Conservation (phyloP, 2,113 vertebrate species). For the Hassar affinis region DNA sequence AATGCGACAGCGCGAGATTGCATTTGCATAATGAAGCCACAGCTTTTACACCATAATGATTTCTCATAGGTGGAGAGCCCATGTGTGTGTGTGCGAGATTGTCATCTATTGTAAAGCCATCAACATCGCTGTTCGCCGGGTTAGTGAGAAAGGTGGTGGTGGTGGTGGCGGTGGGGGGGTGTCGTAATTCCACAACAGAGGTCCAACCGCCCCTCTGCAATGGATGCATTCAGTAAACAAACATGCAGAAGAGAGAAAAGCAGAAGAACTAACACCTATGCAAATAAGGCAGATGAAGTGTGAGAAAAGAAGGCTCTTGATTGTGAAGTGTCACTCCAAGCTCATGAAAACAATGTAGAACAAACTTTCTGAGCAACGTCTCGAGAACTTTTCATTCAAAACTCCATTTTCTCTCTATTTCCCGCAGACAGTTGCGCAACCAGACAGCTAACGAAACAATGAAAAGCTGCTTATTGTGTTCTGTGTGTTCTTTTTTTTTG, state of each 20-base stretch:
- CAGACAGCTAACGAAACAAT: not conserved
- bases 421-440: slow-evolving; percentile 11
- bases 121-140: slow-evolving; percentile 35
- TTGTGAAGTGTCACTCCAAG: slow-evolving; percentile 47
- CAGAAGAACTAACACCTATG: slow-evolving; percentile 61
- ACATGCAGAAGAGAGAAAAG: slow-evolving; percentile 32
- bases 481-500: not conserved
- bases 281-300: slow-evolving; percentile 57
- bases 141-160: slow-evolving; percentile 13
- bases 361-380: not conserved
- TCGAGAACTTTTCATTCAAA: not conserved
- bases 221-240: slow-evolving; percentile 70
- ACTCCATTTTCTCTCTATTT: slow-evolving; percentile 3
- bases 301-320: slow-evolving; percentile 30
- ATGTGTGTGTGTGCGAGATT: slow-evolving; percentile 22
- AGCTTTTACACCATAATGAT: slow-evolving; percentile 70
- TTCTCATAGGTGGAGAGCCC: slow-evolving; percentile 64
- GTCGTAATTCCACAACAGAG: slow-evolving; percentile 58
- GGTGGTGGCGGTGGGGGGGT: too few species aligned
- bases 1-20: slow-evolving; percentile 59
- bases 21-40: slow-evolving; percentile 80
- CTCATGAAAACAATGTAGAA: not conserved
- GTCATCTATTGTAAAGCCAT: slow-evolving; percentile 26
- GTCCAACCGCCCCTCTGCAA: slow-evolving; percentile 62
- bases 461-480: slow-evolving; percentile 24